Evolutionary conservation across 1,140 invertebrate species (phyloP).

Genomic region (Globodera ellingtonae): DNA sequence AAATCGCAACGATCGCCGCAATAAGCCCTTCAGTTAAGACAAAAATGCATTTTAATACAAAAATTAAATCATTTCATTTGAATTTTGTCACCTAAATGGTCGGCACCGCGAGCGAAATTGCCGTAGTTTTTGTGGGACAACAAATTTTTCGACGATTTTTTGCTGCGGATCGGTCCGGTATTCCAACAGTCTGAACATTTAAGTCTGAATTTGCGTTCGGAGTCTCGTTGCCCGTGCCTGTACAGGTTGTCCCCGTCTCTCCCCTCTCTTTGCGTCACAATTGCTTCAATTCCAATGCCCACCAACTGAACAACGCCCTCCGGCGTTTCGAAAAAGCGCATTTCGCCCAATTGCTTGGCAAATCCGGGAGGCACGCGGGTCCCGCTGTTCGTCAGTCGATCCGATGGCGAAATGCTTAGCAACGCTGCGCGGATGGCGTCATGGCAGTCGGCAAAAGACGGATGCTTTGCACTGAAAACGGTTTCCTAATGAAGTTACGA

Average conservation of each 20-base stretch:
- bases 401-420: constrained; percentile 21
- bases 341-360: constrained; percentile 14
- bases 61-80: not conserved
- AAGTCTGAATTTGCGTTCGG: not conserved
- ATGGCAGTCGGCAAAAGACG: constrained; percentile 16
- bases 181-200: constrained; percentile 32
- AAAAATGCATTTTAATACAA: not conserved
- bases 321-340: constrained; percentile 24
- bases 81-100: constrained; percentile 38
- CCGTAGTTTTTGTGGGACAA: constrained; percentile 28
- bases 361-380: constrained; percentile 20
- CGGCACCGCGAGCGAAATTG: constrained; percentile 54
- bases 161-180: constrained; percentile 29
- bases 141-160: constrained; percentile 31
- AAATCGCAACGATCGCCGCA: constrained; percentile 13
- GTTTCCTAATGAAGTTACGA: not conserved
- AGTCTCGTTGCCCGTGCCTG: constrained; percentile 1
- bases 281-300: constrained; percentile 33
- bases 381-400: not conserved
- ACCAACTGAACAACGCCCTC: constrained; percentile 14
- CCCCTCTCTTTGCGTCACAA: constrained; percentile 23
- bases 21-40: constrained; percentile 5
- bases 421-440: constrained; percentile 27
- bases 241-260: constrained; percentile 30
- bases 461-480: not conserved